Percentiles rank a stretch among this genome's conserved stretches.
Conservation (phyloP, 2,888 invertebrate genomes). For the Melanophora roralis region DNA sequence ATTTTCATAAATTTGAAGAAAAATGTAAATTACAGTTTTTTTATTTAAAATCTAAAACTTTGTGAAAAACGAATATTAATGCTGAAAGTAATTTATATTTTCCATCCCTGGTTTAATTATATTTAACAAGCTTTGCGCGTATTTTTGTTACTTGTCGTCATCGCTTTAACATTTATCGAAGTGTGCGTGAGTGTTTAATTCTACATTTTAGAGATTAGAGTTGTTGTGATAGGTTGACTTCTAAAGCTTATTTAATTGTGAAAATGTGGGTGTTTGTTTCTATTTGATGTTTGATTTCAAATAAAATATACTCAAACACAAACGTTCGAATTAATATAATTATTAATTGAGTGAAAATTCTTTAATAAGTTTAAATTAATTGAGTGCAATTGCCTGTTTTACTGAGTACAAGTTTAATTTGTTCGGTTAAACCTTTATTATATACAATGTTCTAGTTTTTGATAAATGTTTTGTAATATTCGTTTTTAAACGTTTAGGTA, state of each 20-base stretch:
- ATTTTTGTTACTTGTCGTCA: conserved; percentile 8
- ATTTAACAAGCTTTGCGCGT: not conserved
- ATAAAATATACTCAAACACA: not conserved
- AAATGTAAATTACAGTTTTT: no score
- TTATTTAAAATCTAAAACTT: no score
- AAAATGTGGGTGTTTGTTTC: conserved; percentile 42
- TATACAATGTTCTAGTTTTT: no score
- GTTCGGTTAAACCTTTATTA: no score
- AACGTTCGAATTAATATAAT: not conserved
- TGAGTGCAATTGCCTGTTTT: not conserved
- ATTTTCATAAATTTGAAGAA: no score
- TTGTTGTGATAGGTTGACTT: conserved; percentile 45
- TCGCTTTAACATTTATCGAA: not conserved
- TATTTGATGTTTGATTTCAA: conserved; percentile 11
- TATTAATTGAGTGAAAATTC: not conserved
- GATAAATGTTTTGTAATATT: no score
- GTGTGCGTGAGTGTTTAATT: not conserved
- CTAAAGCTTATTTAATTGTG: not conserved
- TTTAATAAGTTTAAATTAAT: not conserved
- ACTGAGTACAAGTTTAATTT: not conserved
- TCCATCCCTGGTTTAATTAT: no score
- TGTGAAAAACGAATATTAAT: no score
- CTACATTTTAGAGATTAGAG: conserved; percentile 28
- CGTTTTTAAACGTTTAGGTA: no score
- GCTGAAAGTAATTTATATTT: no score